Evolutionary conservation across 2,888 invertebrate species (phyloP).

Genomic region (Cosmia trapezina): DNA sequence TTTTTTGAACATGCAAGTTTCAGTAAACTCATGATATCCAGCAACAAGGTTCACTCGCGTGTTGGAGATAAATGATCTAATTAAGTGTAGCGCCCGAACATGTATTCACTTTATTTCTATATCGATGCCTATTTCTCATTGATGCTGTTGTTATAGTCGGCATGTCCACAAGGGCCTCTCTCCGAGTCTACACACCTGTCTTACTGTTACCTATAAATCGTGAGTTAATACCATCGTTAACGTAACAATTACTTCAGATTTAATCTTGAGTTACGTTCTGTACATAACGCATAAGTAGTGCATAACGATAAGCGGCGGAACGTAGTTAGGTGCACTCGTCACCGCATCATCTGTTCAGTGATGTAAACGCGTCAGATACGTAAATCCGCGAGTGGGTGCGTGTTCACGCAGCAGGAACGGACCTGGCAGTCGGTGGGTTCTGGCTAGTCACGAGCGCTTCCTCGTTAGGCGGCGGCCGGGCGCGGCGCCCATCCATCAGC

Average conservation of each 20-base stretch:
- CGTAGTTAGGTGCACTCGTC: slow-evolving; percentile 61
- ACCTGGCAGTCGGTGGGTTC: slow-evolving; percentile 62
- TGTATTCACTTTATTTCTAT: slow-evolving; percentile 81
- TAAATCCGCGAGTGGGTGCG: slow-evolving; percentile 62
- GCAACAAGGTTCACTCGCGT: slow-evolving; percentile 46
- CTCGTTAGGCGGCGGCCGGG: slow-evolving; percentile 79
- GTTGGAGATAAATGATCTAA: slow-evolving; percentile 79
- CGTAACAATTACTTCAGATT: slow-evolving; percentile 77
- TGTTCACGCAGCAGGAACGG: slow-evolving; percentile 60
- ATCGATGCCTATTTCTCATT: slow-evolving; percentile 81
- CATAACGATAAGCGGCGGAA: slow-evolving; percentile 71
- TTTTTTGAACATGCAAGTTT: slow-evolving; percentile 2
- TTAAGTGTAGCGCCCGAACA: slow-evolving; percentile 75
- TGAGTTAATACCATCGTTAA: slow-evolving; percentile 76
- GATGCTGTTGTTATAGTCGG: slow-evolving; percentile 71
- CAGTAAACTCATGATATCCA: slow-evolving; percentile 20
- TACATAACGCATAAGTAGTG: slow-evolving; percentile 70
- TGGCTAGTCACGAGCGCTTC: slow-evolving; percentile 74
- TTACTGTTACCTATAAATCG: slow-evolving; percentile 77
- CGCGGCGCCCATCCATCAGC: slow-evolving; percentile 85
- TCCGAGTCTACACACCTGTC: slow-evolving; percentile 72
- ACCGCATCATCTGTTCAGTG: slow-evolving; percentile 71
- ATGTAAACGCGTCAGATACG: slow-evolving; percentile 70
- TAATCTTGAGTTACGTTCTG: slow-evolving; percentile 77
- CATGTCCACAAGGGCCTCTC: slow-evolving; percentile 66